These are phyloP conservation scores for Rhopalosiphum maidis DNA, from an alignment of 1,140 invertebrate genomes.

Conservation along the genomic window DNA sequence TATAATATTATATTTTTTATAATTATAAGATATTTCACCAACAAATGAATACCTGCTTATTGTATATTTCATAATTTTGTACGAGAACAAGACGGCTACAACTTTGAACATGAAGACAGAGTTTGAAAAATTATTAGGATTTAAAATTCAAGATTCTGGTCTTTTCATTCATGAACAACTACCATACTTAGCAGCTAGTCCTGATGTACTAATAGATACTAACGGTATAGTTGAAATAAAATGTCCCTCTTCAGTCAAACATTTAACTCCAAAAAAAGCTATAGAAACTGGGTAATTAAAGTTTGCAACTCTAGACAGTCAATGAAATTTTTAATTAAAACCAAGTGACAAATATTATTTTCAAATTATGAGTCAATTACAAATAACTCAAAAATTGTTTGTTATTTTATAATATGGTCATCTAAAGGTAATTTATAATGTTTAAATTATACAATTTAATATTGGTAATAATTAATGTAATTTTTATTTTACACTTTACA, in stretches of 20 bases:
- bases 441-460: neutral
- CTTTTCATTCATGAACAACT: neutral
- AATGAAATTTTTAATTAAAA: no score
- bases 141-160: neutral
- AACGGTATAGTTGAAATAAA: neutral
- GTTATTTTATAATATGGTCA: constrained; percentile 7
- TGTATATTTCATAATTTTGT: no score
- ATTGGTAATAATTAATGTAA: neutral
- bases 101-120: neutral
- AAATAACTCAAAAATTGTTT: neutral
- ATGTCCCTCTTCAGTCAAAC: no score
- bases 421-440: neutral
- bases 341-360: neutral
- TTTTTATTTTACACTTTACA: neutral
- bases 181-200: neutral
- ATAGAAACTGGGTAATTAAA: no score
- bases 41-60: no score
- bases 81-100: no score
- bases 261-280: no score
- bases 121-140: neutral
- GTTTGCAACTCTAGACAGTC: no score
- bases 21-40: no score
- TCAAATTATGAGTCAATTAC: neutral
- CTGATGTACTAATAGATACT: neutral
- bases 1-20: no score